Base-by-base conservation (phyloP, 2,888 invertebrate species). In the Dynastes maya region DNA sequence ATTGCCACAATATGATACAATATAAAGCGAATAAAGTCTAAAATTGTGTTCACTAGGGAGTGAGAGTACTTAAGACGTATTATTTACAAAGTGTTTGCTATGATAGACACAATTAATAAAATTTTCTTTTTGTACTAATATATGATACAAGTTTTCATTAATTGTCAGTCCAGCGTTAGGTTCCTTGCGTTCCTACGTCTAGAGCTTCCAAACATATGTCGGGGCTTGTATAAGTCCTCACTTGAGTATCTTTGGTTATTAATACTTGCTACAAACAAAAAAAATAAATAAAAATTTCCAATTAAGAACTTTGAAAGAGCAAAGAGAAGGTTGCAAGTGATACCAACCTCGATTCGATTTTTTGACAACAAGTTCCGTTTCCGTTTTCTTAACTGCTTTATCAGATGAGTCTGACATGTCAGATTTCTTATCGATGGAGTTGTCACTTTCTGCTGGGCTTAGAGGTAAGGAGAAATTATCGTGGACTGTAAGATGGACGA, bases 141-240 rank as follows among this genome's bases (percentile, higher is more conserved):
- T 74, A 74, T 74, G 9, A 61, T 45, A n/a, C 72, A 74, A n/a
- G 61, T 61, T 13, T 61, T 74, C 22, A 79, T 51, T 78, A 78
- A 78, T 29, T 78, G 76, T 80, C 80, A 80, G 76, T 80, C 80
- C 13, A 80, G 5, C 78, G 71, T 81, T 11, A 76, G n/a, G 63
- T 71, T 78, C 45, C 75, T 77, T n/a, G 84, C 83, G 80, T 84
- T 81, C 80, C 89, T 86, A 80, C 92, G 89, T 81, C 91, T 89
- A 78, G 90, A 89, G 80, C 91, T 90, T 79, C 90, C 90, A 83
- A 92, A 89, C 58, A 91, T 85, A 61, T 92, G 92, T 82, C 93
- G 89, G 75, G 94, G 94, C 86, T 94, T 94, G 86, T 94, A 94
- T 78, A 94, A 89, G 88, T 94, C 94, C 83, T 93, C 93, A 83